These are phyloP conservation scores for Neodon shergylaensis DNA, from an alignment of 2,113 vertebrate genomes.

Conservation along the genomic window DNA sequence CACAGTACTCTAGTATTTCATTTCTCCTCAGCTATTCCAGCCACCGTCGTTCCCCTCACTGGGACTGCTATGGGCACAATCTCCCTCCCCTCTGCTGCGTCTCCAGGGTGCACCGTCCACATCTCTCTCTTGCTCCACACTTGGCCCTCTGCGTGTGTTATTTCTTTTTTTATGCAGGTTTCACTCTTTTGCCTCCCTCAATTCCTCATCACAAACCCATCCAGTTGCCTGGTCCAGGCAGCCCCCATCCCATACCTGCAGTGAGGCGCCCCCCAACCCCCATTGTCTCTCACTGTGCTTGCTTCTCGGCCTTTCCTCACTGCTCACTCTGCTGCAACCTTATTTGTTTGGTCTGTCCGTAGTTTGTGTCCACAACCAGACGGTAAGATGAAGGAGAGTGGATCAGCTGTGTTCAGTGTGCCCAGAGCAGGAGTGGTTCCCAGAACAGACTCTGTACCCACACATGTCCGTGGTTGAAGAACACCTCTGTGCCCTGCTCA, in stretches of 20 bases:
- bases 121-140: neutral
- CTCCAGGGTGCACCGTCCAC: neutral
- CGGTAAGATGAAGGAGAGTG: fast-evolving
- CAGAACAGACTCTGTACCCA: neutral
- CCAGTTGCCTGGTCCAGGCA: neutral
- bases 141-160: neutral
- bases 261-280: fast-evolving
- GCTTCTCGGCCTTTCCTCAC: neutral
- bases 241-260: neutral
- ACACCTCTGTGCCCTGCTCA: neutral
- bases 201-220: neutral
- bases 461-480: neutral
- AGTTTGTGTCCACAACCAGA: neutral
- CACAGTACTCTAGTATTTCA: neutral
- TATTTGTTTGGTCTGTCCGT: too few species aligned
- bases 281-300: neutral
- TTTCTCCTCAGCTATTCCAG: neutral
- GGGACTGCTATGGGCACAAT: neutral
- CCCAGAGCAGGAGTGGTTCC: too few species aligned
- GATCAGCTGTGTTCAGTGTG: neutral
- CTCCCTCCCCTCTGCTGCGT: neutral
- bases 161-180: neutral
- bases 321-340: too few species aligned
- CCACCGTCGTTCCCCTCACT: neutral
- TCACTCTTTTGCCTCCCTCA: neutral